phyloP scores from a whole-genome alignment of 2,113 vertebrate species.

The Phrynosoma platyrhinos region DNA sequence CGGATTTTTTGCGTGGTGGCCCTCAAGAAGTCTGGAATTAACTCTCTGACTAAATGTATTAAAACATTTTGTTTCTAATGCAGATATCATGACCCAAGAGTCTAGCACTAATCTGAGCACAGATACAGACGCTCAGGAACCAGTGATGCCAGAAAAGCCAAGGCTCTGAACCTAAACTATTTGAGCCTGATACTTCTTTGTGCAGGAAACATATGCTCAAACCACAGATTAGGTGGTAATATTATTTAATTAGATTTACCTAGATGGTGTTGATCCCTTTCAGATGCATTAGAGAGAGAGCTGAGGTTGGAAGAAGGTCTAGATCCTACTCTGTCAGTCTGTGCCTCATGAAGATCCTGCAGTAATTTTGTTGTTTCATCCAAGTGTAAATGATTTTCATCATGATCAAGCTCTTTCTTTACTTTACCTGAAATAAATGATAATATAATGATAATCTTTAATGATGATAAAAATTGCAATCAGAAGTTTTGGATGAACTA shows the following conservation, averaged over 20 bases:
- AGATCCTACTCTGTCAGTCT: conserved; percentile 91
- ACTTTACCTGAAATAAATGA: conserved; percentile 83
- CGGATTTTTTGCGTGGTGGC: background rate
- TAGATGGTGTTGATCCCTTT: conserved; percentile 93
- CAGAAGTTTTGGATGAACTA: background rate
- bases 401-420: conserved; percentile 93
- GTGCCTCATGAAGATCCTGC: conserved; percentile 94
- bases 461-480: conserved; percentile 24
- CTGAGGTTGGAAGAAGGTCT: conserved; percentile 95
- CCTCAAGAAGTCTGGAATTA: background rate
- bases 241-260: conserved; percentile 73
- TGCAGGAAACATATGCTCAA: no score
- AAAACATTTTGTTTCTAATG: no score
- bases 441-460: background rate
- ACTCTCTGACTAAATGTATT: background rate
- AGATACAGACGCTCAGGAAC: background rate
- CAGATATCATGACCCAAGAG: background rate
- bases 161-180: no score
- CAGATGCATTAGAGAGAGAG: conserved; percentile 93
- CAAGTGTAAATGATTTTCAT: conserved; percentile 88
- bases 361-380: conserved; percentile 92
- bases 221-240: no score
- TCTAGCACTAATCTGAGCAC: background rate
- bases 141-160: background rate
- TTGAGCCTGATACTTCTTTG: no score